Conservation (phyloP, 2,888 invertebrate genomes). For the Drosophila limbata region DNA sequence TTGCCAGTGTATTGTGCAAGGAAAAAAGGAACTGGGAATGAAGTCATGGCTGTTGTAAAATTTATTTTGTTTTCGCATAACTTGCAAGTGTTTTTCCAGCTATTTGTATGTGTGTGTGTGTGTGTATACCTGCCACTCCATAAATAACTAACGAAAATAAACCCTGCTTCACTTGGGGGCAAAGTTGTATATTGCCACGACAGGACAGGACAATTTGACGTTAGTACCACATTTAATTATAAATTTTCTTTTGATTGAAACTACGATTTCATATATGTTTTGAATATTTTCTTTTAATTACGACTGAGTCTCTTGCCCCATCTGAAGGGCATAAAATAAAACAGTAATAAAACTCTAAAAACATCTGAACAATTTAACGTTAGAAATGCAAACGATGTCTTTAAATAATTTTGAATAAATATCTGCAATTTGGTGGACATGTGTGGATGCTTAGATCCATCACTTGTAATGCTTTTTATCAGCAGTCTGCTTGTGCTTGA, state of each 20-base stretch:
- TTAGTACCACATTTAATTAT: slow-evolving; percentile 34
- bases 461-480: slow-evolving; percentile 32
- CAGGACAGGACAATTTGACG: slow-evolving; percentile 73
- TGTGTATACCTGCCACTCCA: slow-evolving; percentile 58
- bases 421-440: background rate
- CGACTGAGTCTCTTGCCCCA: slow-evolving; percentile 4
- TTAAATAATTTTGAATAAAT: slow-evolving; percentile 44
- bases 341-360: background rate
- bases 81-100: slow-evolving; percentile 50
- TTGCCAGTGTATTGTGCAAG: slow-evolving; percentile 41
- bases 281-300: slow-evolving; percentile 11
- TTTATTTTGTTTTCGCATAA: slow-evolving; percentile 76
- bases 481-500: slow-evolving; percentile 13
- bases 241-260: slow-evolving; percentile 9
- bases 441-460: background rate
- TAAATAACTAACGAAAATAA: slow-evolving; percentile 72
- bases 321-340: background rate
- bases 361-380: slow-evolving; percentile 7
- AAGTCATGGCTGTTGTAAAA: slow-evolving; percentile 56
- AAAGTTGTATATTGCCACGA: slow-evolving; percentile 24
- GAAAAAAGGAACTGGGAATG: background rate
- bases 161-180: slow-evolving; percentile 30
- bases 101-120: slow-evolving; percentile 10
- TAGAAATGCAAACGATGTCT: slow-evolving; percentile 36
- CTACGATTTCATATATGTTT: background rate